Conservation (phyloP, 2,113 vertebrate genomes). For the Sturnus vulgaris region DNA sequence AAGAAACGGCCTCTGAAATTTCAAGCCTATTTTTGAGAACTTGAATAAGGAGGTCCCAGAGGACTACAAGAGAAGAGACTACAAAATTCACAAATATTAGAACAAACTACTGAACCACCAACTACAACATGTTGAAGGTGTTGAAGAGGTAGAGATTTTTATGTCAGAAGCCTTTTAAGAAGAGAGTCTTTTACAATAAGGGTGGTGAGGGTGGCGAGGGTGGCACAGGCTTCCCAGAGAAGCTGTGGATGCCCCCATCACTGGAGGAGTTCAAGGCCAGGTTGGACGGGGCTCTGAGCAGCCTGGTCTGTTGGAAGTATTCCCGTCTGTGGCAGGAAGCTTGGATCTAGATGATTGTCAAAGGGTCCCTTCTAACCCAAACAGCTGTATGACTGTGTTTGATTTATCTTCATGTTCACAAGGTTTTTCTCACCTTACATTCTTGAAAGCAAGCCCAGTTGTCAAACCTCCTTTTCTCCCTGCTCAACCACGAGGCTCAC, state of each 20-base stretch:
- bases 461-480: not conserved
- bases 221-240: not conserved
- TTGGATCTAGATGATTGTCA: not conserved
- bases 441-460: not conserved
- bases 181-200: not conserved
- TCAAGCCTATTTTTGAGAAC: not conserved
- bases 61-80: not conserved
- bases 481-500: not conserved
- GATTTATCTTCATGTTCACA: not conserved
- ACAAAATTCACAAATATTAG: not conserved
- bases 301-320: not conserved
- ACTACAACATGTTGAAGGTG: not conserved
- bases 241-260: not conserved
- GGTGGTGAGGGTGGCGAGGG: not conserved
- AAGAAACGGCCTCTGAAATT: not conserved
- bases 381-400: not conserved
- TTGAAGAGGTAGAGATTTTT: not conserved
- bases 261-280: not conserved
- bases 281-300: not conserved
- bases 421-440: not conserved
- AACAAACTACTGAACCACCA: not conserved
- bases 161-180: not conserved
- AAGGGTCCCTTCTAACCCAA: not conserved
- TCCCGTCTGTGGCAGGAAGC: not conserved
- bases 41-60: not conserved